These are phyloP conservation scores for Corynorhinus townsendii DNA, from an alignment of 2,113 vertebrate genomes.

Conservation along the genomic window DNA sequence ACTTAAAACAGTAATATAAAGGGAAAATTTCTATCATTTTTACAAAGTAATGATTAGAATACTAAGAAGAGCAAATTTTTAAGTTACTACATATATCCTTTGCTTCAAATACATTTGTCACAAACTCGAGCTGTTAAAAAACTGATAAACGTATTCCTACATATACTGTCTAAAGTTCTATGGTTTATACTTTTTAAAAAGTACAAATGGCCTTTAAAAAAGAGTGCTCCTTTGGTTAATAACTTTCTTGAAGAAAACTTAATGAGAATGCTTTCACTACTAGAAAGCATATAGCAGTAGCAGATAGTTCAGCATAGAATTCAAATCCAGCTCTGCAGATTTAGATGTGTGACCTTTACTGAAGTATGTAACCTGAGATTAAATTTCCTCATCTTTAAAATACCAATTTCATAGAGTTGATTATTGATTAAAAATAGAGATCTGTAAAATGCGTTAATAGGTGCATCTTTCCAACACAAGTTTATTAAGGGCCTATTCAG, in stretches of 20 bases:
- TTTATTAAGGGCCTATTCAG: background rate
- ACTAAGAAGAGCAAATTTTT: background rate
- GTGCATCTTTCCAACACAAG: background rate
- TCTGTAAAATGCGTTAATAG: background rate
- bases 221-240: background rate
- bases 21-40: background rate
- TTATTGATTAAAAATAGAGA: background rate
- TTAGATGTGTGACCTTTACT: background rate
- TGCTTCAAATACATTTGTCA: background rate
- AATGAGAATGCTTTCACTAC: background rate
- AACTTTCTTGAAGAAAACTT: background rate
- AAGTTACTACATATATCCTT: background rate
- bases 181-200: background rate
- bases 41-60: background rate
- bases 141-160: background rate
- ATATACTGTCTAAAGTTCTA: background rate
- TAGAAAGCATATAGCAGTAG: background rate
- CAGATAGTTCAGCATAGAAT: background rate
- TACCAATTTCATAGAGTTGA: background rate
- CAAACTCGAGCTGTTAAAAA: background rate
- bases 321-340: background rate
- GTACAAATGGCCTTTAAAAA: background rate
- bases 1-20: background rate
- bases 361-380: background rate
- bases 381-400: background rate